phyloP scores from a whole-genome alignment of 2,888 invertebrate genomes.

The Pasiphila rectangulata region DNA sequence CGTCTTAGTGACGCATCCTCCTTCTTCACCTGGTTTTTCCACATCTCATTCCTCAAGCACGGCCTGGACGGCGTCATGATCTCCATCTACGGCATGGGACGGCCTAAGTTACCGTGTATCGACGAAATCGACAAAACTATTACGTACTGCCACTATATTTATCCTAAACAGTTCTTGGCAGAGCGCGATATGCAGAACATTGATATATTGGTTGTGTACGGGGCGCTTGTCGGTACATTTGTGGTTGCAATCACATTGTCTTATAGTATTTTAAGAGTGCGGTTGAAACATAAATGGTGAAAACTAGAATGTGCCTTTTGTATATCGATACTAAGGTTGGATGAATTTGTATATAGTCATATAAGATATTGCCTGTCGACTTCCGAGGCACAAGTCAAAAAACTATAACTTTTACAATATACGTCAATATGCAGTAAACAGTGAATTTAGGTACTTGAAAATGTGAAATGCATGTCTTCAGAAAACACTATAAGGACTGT shows the following conservation, averaged over 20 bases:
- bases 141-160: conserved; percentile 86
- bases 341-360: neutral
- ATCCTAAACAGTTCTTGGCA: conserved; percentile 86
- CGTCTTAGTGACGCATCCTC: conserved; percentile 89
- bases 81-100: conserved; percentile 90
- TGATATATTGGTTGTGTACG: conserved; percentile 83
- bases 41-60: conserved; percentile 93
- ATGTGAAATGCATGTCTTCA: too few species aligned
- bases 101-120: conserved; percentile 86
- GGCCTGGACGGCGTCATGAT: conserved; percentile 91
- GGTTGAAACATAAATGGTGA: conserved; percentile 79
- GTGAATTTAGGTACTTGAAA: too few species aligned
- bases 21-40: conserved; percentile 91
- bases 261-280: conserved; percentile 84
- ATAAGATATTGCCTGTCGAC: neutral
- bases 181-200: conserved; percentile 86
- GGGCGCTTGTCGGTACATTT: conserved; percentile 83
- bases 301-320: too few species aligned
- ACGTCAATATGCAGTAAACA: too few species aligned
- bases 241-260: conserved; percentile 81
- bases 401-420: too few species aligned
- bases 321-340: too few species aligned
- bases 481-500: too few species aligned
- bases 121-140: conserved; percentile 73
- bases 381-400: neutral